These are phyloP conservation scores for Tretioscincus oriximinensis DNA, from an alignment of 2,113 vertebrate genomes.

Conservation along the genomic window DNA sequence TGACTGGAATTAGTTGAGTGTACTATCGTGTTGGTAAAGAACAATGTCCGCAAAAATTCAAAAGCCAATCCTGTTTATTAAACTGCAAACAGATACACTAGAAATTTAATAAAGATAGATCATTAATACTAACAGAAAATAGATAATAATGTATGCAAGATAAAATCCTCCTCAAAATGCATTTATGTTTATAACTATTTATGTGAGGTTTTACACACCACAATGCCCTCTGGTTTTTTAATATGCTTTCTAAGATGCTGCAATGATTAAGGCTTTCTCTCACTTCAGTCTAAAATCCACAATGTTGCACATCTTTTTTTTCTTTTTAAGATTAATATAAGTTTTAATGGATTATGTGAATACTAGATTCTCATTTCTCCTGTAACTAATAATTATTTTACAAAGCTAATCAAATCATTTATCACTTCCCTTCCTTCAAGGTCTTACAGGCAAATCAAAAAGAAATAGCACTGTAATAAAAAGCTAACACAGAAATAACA, in stretches of 20 bases:
- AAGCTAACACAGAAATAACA: neutral
- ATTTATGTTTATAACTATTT: neutral
- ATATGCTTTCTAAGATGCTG: too few species aligned
- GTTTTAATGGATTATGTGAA: neutral
- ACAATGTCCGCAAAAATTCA: too few species aligned
- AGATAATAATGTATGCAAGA: too few species aligned
- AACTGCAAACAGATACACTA: too few species aligned
- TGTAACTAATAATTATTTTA: constrained; percentile 11
- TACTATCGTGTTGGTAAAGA: too few species aligned
- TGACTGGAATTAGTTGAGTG: too few species aligned
- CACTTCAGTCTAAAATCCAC: neutral
- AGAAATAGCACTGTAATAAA: neutral
- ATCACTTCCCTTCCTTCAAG: neutral
- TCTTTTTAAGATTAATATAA: too few species aligned
- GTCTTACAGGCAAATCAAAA: constrained; percentile 7
- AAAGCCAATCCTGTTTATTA: too few species aligned
- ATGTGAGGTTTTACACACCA: neutral
- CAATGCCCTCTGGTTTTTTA: neutral
- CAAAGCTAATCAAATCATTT: neutral
- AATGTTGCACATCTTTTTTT: neutral
- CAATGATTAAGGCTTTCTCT: too few species aligned
- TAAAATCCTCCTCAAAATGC: too few species aligned
- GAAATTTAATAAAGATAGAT: too few species aligned
- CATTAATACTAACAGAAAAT: too few species aligned
- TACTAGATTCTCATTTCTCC: neutral